A percentile compares a stretch with the other conserved stretches of the same genome.
phyloP scores from a whole-genome alignment of 2,113 vertebrate genomes.

The Eurystomus gularis region DNA sequence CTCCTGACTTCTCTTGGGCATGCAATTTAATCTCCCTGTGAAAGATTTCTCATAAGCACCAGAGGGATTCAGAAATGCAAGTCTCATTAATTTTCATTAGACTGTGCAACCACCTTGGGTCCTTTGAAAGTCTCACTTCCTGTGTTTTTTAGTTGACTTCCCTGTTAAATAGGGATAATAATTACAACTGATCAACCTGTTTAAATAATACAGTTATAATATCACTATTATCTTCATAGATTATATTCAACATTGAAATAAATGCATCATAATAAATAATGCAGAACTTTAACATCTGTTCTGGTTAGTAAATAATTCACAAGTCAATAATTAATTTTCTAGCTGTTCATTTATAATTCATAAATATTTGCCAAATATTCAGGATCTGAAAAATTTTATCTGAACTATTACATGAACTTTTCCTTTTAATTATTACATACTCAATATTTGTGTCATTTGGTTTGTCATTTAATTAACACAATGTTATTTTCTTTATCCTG shows the following conservation, averaged over 20 bases:
- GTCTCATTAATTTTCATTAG: conserved; percentile 44
- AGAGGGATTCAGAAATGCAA: conserved; percentile 6
- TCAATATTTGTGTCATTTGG: conserved; percentile 13
- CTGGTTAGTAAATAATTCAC: conserved; percentile 63
- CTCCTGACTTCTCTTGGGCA: conserved; percentile 3
- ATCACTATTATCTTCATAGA: conserved; percentile 53
- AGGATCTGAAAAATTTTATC: conserved; percentile 20
- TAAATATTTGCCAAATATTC: conserved; percentile 67
- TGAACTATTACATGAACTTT: conserved; percentile 39
- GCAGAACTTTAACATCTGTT: conserved; percentile 64
- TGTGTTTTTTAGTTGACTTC: conserved; percentile 1
- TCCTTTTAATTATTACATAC: conserved; percentile 32
- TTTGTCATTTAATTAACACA: conserved; percentile 31
- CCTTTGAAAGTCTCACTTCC: neutral
- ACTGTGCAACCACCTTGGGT: neutral
- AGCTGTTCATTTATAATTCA: conserved; percentile 61
- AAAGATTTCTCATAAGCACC: neutral
- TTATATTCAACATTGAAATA: conserved; percentile 48
- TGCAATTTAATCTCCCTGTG: conserved; percentile 21
- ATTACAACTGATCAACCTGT: conserved; percentile 49
- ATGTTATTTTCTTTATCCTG: neutral
- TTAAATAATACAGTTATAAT: conserved; percentile 54
- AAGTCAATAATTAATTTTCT: conserved; percentile 69
- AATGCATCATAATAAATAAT: conserved; percentile 62
- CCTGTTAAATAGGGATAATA: conserved; percentile 33